Conservation (phyloP, 2,797 vertebrate genomes). For the Siniperca undulata region DNA sequence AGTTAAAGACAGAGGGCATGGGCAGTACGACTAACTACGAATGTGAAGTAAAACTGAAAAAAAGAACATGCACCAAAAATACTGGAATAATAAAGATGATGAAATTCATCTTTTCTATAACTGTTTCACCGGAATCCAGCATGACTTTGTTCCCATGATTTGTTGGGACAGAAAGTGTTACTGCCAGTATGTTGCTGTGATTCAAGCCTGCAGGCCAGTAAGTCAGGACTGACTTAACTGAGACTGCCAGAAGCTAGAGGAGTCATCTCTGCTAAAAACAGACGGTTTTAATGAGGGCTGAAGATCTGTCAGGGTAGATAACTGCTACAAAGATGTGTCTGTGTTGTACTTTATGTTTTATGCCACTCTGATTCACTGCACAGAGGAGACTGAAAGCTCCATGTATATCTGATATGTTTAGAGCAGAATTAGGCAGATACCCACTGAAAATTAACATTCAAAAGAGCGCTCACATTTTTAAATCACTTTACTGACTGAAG, state of each 20-base stretch:
- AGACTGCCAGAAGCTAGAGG: conserved; percentile 25
- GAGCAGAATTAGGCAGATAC: no score
- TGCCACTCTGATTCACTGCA: conserved; percentile 19
- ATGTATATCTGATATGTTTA: neutral
- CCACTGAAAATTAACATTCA: no score
- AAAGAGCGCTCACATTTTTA: no score
- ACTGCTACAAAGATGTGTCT: neutral
- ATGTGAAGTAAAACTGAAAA: neutral
- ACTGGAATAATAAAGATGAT: neutral
- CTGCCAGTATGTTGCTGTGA: neutral
- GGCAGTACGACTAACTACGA: neutral
- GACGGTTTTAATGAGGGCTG: conserved; percentile 38
- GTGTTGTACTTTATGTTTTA: neutral
- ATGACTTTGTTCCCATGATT: neutral
- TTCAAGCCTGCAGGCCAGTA: conserved; percentile 22
- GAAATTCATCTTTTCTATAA: neutral
- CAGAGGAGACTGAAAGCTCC: neutral
- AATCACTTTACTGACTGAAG: no score
- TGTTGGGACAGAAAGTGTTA: neutral
- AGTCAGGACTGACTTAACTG: conserved; percentile 37
- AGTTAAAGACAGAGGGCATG: neutral
- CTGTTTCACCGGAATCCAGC: neutral
- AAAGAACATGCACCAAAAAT: neutral
- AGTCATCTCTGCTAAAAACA: conserved; percentile 22
- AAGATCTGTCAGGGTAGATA: conserved; percentile 20